Base-by-base conservation (phyloP, 2,888 invertebrate species). In the Thera britannica region DNA sequence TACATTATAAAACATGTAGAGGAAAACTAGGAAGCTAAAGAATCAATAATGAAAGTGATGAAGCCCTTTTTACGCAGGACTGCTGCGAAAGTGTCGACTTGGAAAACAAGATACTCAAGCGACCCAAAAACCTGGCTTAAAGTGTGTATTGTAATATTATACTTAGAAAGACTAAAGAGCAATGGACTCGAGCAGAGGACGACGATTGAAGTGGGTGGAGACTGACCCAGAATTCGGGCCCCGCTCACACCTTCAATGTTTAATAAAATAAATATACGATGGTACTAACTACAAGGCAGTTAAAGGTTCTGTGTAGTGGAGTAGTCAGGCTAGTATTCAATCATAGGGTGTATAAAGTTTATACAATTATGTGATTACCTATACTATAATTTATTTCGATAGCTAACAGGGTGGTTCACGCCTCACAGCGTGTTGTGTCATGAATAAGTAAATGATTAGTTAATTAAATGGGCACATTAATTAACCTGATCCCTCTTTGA, bases 341-440 rank as follows among this genome's bases (percentile, higher is more conserved):
- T 46, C 12, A 11, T 58, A 48, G 58, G 61, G 66, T 54, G 55
- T 23, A 35, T 35, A 2, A 80, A 78, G n/a, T n/a, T n/a, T n/a
- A n/a, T n/a, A n/a, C n/a, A n/a, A n/a, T n/a, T n/a, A n/a, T n/a
- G n/a, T n/a, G n/a, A n/a, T n/a, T n/a, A n/a, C n/a, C n/a, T n/a
- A n/a, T n/a, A n/a, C n/a, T 73, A 76, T 62, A 72, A 23, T 71
- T 72, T 72, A 76, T 80, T 46, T 77, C 54, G 55, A 73, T 75
- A 74, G 74, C 79, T 78, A 79, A 77, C 79, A 81, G 65, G 73
- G 73, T 67, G 67, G 77, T 82, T 77, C 74, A 80, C 84, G 74
- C 84, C 83, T 78, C 68, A 63, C 67, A 75, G 83, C 82, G 80
- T 84, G 84, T 64, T 75, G 76, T 75, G 80, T 81, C 75, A 86